These are phyloP conservation scores for Holothuria leucospilota DNA, from an alignment of 53 echinoderm and acorn worm species.

Conservation along the genomic window DNA sequence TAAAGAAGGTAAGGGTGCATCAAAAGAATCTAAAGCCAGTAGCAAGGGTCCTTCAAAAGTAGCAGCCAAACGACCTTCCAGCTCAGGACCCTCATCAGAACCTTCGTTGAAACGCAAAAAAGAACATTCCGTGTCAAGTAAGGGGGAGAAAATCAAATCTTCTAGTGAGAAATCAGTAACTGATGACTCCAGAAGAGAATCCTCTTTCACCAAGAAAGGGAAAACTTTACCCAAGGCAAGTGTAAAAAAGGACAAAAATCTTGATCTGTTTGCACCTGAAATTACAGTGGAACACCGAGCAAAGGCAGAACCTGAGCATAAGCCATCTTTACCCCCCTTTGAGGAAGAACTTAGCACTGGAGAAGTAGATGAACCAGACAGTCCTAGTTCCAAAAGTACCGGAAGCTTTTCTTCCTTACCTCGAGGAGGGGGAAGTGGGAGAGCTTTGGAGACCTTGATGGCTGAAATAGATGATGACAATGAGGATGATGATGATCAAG, in stretches of 20 bases:
- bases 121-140: conserved; percentile 53
- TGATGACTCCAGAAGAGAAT: conserved; percentile 36
- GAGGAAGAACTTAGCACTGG: conserved; percentile 94
- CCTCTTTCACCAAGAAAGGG: conserved; percentile 48
- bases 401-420: conserved; percentile 79
- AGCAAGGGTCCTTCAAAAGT: conserved; percentile 36
- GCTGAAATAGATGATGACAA: conserved; percentile 82
- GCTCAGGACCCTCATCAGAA: background rate
- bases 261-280: conserved; percentile 81
- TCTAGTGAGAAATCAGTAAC: background rate
- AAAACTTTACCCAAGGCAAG: conserved; percentile 50
- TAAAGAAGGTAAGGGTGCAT: conserved; percentile 66
- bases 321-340: conserved; percentile 80
- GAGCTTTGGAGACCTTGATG: conserved; percentile 94
- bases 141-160: conserved; percentile 49
- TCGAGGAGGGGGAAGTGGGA: conserved; percentile 74
- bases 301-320: conserved; percentile 59
- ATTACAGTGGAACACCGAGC: conserved; percentile 71
- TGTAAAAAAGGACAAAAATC: conserved; percentile 52
- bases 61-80: conserved; percentile 21
- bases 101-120: conserved; percentile 85
- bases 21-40: conserved; percentile 73
- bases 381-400: conserved; percentile 91
- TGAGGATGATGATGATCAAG: conserved; percentile 87
- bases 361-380: conserved; percentile 76